These are phyloP conservation scores for Drosophila setifemur DNA, from an alignment of 1,140 invertebrate species.

Conservation along the genomic window DNA sequence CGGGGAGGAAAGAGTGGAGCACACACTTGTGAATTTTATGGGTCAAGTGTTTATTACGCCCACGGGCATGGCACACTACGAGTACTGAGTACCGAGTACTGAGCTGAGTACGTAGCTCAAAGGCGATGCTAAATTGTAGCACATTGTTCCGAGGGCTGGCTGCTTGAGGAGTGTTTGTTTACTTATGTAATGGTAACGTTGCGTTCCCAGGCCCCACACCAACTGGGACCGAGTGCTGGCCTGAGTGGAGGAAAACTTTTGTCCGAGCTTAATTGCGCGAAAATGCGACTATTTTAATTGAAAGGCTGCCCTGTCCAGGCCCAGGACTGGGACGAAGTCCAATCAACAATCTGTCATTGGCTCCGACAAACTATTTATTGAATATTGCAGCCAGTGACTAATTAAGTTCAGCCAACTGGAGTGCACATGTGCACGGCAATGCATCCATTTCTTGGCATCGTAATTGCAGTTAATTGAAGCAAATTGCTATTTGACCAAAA, in stretches of 20 bases:
- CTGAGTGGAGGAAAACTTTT: constrained; percentile 12
- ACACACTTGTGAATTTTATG: constrained; percentile 71
- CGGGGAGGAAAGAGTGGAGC: constrained; percentile 53
- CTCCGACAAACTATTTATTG: constrained; percentile 51
- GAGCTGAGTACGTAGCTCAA: constrained; percentile 27
- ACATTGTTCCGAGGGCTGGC: constrained; percentile 56
- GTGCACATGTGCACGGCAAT: not conserved
- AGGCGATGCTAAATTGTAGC: constrained; percentile 67
- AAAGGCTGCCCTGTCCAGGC: constrained; percentile 23
- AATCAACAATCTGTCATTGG: constrained; percentile 38
- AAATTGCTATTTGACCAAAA: constrained; percentile 62
- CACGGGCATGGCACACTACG: constrained; percentile 56
- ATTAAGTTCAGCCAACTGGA: constrained; percentile 58
- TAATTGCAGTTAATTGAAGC: constrained; percentile 71
- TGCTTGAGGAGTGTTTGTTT: constrained; percentile 66
- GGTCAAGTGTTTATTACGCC: constrained; percentile 79
- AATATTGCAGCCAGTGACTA: constrained; percentile 55
- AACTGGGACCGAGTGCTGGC: not conserved
- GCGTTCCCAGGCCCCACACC: constrained; percentile 14
- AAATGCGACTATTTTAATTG: constrained; percentile 65
- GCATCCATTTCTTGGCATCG: constrained; percentile 15
- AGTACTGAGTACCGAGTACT: not conserved
- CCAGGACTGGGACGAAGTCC: not conserved
- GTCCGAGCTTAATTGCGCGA: too few relatives aligned
- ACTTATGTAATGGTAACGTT: constrained; percentile 76